Percentiles rank a stretch among this genome's conserved stretches.
Evolutionary conservation across 2,888 invertebrate genomes (phyloP).

Genomic region (Monopis laevigella): DNA sequence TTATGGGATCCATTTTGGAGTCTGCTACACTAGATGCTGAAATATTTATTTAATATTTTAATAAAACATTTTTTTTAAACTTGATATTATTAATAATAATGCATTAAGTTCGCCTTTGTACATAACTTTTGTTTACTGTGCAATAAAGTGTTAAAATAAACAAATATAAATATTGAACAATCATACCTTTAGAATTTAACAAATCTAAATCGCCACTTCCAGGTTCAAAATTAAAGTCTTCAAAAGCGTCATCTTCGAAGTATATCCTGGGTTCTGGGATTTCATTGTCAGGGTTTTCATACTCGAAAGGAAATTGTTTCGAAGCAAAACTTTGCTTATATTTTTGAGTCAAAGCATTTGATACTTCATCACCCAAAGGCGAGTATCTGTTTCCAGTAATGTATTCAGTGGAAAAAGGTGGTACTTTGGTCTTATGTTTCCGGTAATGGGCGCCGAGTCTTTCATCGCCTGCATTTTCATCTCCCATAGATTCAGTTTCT

Average conservation of each 20-base stretch:
- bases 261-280: constrained; percentile 67
- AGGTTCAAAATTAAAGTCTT: constrained; percentile 44
- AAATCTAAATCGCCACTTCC: constrained; percentile 52
- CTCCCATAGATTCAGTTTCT: constrained; percentile 35
- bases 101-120: too few species aligned
- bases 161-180: not conserved
- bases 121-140: too few species aligned
- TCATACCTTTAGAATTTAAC: constrained; percentile 39
- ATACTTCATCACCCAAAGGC: constrained; percentile 51
- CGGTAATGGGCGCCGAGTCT: constrained; percentile 57
- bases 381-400: constrained; percentile 46
- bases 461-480: constrained; percentile 52
- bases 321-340: constrained; percentile 55
- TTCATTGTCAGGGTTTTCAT: constrained; percentile 47
- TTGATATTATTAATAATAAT: not conserved
- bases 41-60: not conserved
- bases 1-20: not conserved
- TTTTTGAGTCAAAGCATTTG: constrained; percentile 46
- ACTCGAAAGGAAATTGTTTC: constrained; percentile 59
- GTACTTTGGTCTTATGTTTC: constrained; percentile 44
- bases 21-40: constrained; percentile 15
- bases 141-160: too few species aligned
- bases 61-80: not conserved
- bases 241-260: constrained; percentile 60
- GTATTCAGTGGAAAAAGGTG: constrained; percentile 51